Evolutionary conservation across 2,888 invertebrate species (phyloP).

Genomic region (Carabus problematicus): DNA sequence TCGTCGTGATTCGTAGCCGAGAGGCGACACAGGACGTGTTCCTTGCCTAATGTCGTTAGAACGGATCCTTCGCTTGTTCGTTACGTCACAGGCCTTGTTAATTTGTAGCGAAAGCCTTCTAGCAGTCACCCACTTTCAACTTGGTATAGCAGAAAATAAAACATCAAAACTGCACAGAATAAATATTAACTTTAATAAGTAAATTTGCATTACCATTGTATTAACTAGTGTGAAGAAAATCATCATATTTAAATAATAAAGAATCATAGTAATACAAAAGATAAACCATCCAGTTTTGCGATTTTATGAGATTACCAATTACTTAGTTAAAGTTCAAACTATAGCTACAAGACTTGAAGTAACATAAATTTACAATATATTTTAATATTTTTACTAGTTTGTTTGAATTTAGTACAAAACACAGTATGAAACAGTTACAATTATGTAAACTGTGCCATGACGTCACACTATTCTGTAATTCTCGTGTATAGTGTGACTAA

Average conservation of each 20-base stretch:
- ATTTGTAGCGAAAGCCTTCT: constrained; percentile 7
- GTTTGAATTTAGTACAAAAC: no score
- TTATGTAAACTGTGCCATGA: neutral
- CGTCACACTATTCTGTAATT: neutral
- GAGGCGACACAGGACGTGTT: neutral
- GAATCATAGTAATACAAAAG: no score
- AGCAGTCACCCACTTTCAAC: constrained; percentile 4
- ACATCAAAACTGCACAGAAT: neutral
- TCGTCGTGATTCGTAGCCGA: neutral
- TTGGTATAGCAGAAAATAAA: neutral
- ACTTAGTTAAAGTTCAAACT: no score
- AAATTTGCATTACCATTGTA: no score
- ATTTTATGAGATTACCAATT: no score
- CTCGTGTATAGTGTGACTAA: constrained; percentile 6
- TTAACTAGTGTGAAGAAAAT: no score
- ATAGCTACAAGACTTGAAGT: no score
- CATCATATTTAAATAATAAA: no score
- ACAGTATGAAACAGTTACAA: neutral
- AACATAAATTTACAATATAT: no score
- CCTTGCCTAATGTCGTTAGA: constrained; percentile 7
- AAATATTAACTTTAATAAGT: no score
- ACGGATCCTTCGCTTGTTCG: constrained; percentile 7
- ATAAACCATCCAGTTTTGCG: no score
- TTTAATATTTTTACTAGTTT: no score
- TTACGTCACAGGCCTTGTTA: constrained; percentile 13